Evolutionary conservation across 2,113 vertebrate genomes (phyloP), one percentile per base, ranked within the genome.

Genomic region (Terrapene triunguis): DNA sequence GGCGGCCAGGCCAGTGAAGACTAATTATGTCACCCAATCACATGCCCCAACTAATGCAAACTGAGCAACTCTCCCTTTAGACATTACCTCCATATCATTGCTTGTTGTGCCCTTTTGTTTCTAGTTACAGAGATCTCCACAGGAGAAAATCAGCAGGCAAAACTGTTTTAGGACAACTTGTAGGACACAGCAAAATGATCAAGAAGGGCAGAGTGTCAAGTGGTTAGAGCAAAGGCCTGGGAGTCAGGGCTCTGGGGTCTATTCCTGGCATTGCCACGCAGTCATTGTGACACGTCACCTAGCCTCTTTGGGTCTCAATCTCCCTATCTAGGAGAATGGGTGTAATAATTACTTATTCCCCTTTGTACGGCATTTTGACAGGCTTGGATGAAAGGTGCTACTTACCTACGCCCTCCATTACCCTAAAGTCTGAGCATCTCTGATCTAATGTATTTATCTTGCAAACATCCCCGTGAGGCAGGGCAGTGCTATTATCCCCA

Each of bases 1-100:
- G 95, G 92, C 96, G 96, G 96, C 65, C 10, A 13, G 89, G 89
- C 50, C 83, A 25, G 78, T 96, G 95, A 95, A 89, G 92, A 97
- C 96, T 90, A 94, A 97, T 95, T 89, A 51, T 2, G 8, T 8
- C 9, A 48, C 74, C 5, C 74, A 59, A 85, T 80, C 81, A 1
- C 1, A 84, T 80, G 96, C 89, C 89, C 74, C 93, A 47, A 82
- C 92, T 96, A n/a, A 96, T 88, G 93, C 59, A 86, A 88, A 96
- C 3, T 3, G 85, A 95, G n/a, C 86, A 54, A 85, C 81, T 88
- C 84, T 93, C 94, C 89, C 94, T 3, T 44, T 85, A 96, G 97
- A 59, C 95, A 48, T 3, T 19, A 78, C 59, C 87, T 72, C 50
- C 54, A n/a, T 44, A 79, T 89, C 88, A 54, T 57, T 85, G 10